These are phyloP conservation scores for Leptosomus discolor DNA, from an alignment of 2,113 vertebrate species.

Conservation along the genomic window DNA sequence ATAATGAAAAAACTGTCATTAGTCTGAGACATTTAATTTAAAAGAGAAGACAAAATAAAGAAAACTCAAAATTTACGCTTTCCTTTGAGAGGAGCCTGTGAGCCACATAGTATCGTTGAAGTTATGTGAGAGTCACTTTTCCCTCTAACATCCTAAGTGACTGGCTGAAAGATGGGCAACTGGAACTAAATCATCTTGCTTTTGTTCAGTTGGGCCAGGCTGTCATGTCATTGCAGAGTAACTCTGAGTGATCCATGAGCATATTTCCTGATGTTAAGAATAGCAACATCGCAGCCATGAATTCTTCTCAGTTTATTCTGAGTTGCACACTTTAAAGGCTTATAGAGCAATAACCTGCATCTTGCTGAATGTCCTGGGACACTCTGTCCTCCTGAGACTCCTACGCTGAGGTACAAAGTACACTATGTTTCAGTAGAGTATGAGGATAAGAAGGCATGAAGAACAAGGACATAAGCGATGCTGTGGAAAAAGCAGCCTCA, in stretches of 20 bases:
- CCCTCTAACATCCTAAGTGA: neutral
- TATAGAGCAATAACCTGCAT: neutral
- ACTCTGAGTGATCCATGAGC: neutral
- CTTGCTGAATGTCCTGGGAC: neutral
- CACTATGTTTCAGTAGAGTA: neutral
- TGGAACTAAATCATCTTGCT: neutral
- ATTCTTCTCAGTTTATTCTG: neutral
- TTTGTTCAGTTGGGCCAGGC: neutral
- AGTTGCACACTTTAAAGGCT: neutral
- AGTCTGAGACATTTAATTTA: neutral
- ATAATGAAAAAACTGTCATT: neutral
- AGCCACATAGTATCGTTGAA: neutral
- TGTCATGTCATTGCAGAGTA: neutral
- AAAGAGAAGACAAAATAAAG: neutral
- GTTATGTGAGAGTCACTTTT: neutral
- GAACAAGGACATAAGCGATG: neutral
- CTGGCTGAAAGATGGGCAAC: neutral
- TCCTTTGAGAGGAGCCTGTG: neutral
- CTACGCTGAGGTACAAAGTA: neutral
- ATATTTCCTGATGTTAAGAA: neutral
- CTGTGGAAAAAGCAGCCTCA: neutral
- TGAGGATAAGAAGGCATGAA: neutral
- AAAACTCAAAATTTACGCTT: neutral
- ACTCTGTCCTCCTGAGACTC: neutral
- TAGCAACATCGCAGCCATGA: neutral